Base-by-base conservation (phyloP, 64 coral and sea anemone species). In the Actinia tenebrosa region DNA sequence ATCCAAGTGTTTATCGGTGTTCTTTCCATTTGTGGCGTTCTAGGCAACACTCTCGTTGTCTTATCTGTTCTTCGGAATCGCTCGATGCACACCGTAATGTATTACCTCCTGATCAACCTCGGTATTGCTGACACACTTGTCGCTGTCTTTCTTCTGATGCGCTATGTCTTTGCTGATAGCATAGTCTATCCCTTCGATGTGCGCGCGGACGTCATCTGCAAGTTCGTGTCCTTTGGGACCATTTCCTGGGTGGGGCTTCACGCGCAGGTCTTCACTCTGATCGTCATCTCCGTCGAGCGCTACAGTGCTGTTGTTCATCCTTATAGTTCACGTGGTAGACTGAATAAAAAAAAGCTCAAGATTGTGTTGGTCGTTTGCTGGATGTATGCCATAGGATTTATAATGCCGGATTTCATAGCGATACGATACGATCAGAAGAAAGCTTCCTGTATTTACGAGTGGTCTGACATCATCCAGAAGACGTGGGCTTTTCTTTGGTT, bases 331-430 rank as follows among this genome's bases (percentile, higher is more conserved):
- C 22, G 54, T 58, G 80, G 80, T n/a, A 85, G 83, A 45, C 53
- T 56, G 54, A 85, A 56, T 2, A 58, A 64, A 4, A 58, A 15
- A 18, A 62, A 55, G 56, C 56, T 85, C 7, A 85, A 61, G 54
- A 27, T 85, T 11, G 83, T 85, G 1, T 7, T 85, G 3, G 83
- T 26, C 10, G 50, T n/a, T 44, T 26, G 54, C 16, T 85, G 83
- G 83, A 13, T 85, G 44, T 85, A 85, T 18, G 55, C 83, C n/a
- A 84, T 85, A 22, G 83, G 53, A 56, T 85, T 85, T 6, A 64
- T 59, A 16, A 58, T 85, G 16, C 83, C 83, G 10, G 55, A 85
- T 55, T 85, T 85, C 30, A 64, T 85, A 53, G 16, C 56, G 25
- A 58, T 61, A 0, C 17, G 10, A 18, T 61, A 85, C 53, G 83